phyloP scores from a whole-genome alignment of 2,888 invertebrate genomes.

The Alitta virens region DNA sequence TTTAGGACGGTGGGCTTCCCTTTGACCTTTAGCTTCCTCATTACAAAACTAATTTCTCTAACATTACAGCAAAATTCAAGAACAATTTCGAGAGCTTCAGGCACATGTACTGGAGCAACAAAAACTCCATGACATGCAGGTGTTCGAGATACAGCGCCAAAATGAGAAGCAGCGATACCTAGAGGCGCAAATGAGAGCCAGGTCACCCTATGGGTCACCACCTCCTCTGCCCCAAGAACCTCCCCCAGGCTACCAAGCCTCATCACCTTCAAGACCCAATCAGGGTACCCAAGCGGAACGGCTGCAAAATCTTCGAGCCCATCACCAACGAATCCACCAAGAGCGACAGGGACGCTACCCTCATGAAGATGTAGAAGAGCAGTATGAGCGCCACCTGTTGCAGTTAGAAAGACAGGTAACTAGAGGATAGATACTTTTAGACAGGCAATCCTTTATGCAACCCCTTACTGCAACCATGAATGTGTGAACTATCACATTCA shows the following conservation, averaged over 20 bases:
- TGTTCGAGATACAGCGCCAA: too few relatives aligned
- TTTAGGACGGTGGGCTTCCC: too few relatives aligned
- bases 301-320: conserved; percentile 60
- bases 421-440: too few relatives aligned
- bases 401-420: conserved; percentile 33
- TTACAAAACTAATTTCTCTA: too few relatives aligned
- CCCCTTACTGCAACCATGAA: too few relatives aligned
- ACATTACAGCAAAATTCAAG: conserved; percentile 39
- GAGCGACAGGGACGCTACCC: conserved; percentile 65
- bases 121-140: too few relatives aligned
- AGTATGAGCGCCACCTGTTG: conserved; percentile 43
- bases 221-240: conserved; percentile 40
- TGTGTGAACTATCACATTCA: too few relatives aligned
- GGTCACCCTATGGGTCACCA: conserved; percentile 23
- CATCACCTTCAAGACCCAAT: not conserved
- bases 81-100: conserved; percentile 57
- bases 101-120: conserved; percentile 22
- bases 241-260: not conserved
- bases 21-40: too few relatives aligned
- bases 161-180: conserved; percentile 25
- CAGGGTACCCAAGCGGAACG: conserved; percentile 47
- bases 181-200: conserved; percentile 2
- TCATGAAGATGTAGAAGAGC: conserved; percentile 60
- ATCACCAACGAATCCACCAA: conserved; percentile 64
- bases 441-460: too few relatives aligned